Evolutionary conservation across 2,888 invertebrate species (phyloP), one percentile per base, ranked within the genome.

Genomic region (Ligdia adustata): DNA sequence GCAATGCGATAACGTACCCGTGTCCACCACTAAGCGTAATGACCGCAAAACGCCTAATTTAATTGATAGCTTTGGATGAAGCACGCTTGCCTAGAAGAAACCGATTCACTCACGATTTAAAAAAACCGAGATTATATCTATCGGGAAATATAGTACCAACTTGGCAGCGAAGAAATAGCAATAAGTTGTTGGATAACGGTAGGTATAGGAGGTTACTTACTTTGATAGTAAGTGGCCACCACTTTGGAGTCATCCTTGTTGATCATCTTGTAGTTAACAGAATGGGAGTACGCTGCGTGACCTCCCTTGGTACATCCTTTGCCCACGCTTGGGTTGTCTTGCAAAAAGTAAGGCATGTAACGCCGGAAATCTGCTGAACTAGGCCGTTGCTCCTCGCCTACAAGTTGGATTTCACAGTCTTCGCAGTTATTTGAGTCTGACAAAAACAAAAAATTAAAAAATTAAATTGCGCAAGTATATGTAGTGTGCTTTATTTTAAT

Each of bases 231-330:
- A 0, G 96, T 95, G 0, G 98, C 95, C 0, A 92, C 93, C 0
- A 96, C 93, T 2, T 73, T 63, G 0, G 92, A 93, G 7, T 75
- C 66, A 0, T 87, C 66, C 1, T 80, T 71, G 7, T 76, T 75
- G 20, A 80, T 67, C 5, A 66, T 58, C n/a, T 72, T 53, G 51
- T 93, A 93, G 70, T 93, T 93, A 16, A 96, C 95, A 1, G 93
- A 96, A 43, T 92, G 92, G 0, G 92, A 92, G 73, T 97, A 97
- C 0, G 96, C 95, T 0, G 96, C 96, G 78, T 97, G 97, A 0
- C 97, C 97, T 0, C 91, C 97, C 84, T 97, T 97, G 0, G 95
- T 92, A 74, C 97, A 97, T n/a, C n/a, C n/a, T 22, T 4, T 16
- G 7, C 0, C 63, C 64, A 1, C 82, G 31, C 49, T 50, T 0